These are phyloP conservation scores for Jaculus jaculus DNA, from an alignment of 2,113 vertebrate species.

Conservation along the genomic window DNA sequence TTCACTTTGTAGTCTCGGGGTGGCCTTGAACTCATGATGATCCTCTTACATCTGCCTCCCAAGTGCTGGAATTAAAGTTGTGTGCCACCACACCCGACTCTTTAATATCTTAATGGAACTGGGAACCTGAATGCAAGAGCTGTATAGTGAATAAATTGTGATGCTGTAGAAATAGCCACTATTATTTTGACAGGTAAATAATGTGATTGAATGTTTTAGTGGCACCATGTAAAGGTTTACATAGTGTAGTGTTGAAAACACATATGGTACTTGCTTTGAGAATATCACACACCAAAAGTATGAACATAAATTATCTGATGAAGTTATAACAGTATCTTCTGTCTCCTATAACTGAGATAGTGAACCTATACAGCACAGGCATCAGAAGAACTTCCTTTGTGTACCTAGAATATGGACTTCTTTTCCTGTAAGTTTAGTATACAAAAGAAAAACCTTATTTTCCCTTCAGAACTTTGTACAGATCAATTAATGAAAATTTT, in stretches of 20 bases:
- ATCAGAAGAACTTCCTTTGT: neutral
- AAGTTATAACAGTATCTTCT: neutral
- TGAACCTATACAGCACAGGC: neutral
- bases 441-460: neutral
- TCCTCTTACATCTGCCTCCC: no score
- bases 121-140: neutral
- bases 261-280: neutral
- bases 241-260: neutral
- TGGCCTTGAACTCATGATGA: no score
- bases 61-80: no score
- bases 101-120: neutral
- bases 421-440: neutral
- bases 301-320: neutral
- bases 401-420: neutral
- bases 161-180: neutral
- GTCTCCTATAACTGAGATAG: neutral
- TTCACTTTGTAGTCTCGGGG: no score
- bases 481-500: conserved; percentile 9
- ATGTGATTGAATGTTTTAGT: neutral
- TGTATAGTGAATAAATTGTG: neutral
- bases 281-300: neutral
- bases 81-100: no score
- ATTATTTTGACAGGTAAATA: conserved; percentile 17
- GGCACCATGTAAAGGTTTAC: neutral
- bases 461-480: conserved; percentile 19